Evolutionary conservation across 1,140 invertebrate species (phyloP).

Genomic region (Sinella curviseta): DNA sequence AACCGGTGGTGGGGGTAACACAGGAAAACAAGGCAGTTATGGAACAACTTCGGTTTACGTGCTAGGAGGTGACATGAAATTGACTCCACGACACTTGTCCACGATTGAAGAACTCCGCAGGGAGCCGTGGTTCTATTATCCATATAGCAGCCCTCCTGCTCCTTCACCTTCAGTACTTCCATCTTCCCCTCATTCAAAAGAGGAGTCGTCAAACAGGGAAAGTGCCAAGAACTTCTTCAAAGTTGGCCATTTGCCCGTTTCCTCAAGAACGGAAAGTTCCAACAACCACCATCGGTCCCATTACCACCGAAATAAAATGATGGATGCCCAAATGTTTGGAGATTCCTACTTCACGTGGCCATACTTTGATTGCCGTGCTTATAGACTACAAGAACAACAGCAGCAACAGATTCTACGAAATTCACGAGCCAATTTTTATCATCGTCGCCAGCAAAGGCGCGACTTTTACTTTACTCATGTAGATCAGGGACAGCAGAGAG

Average conservation of each 20-base stretch:
- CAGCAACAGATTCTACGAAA: background rate
- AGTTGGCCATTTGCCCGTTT: conserved; percentile 1
- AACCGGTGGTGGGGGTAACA: background rate
- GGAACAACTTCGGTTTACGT: background rate
- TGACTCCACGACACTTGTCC: conserved; percentile 23
- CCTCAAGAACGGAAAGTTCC: background rate
- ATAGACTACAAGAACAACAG: conserved; percentile 2
- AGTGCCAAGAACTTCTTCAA: conserved; percentile 1
- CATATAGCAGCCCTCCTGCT: background rate
- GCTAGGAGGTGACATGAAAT: conserved; percentile 18
- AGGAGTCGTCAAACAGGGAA: background rate
- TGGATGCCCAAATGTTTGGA: conserved; percentile 21
- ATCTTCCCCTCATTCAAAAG: background rate
- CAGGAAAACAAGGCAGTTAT: background rate
- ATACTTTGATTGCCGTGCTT: conserved; percentile 11
- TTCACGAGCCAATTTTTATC: background rate
- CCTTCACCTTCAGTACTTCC: background rate
- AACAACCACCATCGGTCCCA: background rate
- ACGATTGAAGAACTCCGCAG: background rate
- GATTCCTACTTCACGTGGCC: conserved; percentile 21
- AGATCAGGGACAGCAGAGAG: background rate
- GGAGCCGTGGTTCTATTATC: conserved; percentile 14
- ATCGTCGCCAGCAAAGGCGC: background rate
- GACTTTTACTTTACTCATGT: conserved; percentile 9
- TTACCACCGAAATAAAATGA: conserved; percentile 18